Percentiles rank a stretch among this genome's conserved stretches.
Conservation (phyloP, 2,888 invertebrate genomes). For the Agrochola litura region DNA sequence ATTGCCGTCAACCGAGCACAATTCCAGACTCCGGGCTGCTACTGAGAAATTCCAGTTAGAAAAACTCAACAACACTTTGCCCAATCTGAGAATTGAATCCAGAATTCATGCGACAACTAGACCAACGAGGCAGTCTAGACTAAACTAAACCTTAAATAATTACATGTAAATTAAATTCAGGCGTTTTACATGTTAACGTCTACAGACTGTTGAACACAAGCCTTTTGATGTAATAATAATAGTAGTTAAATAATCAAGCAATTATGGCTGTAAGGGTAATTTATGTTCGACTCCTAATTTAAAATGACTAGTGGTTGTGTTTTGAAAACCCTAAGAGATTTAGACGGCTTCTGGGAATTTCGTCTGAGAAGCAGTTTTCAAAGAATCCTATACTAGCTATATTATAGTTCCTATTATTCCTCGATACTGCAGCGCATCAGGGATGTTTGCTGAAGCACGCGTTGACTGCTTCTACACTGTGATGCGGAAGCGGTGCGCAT, state of each 20-base stretch:
- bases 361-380: not conserved
- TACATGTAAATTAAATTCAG: conserved; percentile 22
- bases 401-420: too few species aligned
- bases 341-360: too few species aligned
- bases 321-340: not conserved
- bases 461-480: too few species aligned
- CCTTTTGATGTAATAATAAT: conserved; percentile 11
- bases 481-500: too few species aligned
- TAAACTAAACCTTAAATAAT: not conserved
- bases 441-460: too few species aligned
- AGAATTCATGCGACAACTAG: not conserved
- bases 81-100: too few species aligned
- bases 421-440: too few species aligned
- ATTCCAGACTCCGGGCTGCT: too few species aligned
- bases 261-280: not conserved
- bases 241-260: not conserved
- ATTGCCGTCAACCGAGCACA: too few species aligned
- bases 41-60: too few species aligned
- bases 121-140: not conserved
- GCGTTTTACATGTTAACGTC: conserved; percentile 9
- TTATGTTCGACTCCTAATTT: not conserved
- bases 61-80: too few species aligned
- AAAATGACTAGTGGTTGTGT: not conserved
- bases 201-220: not conserved
- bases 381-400: not conserved